phyloP scores from a whole-genome alignment of 2,797 vertebrate genomes.

The Clarias platycephalus region DNA sequence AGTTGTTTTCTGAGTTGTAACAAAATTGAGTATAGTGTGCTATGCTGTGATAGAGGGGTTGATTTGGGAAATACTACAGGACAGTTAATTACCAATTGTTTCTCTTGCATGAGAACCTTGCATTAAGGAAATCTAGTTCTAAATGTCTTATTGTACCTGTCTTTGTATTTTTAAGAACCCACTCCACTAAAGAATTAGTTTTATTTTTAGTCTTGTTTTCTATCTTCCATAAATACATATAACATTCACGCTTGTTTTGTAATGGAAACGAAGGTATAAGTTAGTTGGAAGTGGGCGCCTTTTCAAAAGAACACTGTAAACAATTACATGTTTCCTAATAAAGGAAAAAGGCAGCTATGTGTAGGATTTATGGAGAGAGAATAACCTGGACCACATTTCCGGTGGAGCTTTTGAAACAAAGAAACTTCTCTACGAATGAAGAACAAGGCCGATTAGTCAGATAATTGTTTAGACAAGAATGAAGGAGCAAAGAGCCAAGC shows the following conservation, averaged over 20 bases:
- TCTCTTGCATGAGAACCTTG: conserved; percentile 49
- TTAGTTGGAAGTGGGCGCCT: conserved; percentile 29
- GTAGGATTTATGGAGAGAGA: conserved; percentile 46
- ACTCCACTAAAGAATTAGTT: conserved; percentile 51
- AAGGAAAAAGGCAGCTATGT: conserved; percentile 40
- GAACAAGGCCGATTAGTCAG: conserved; percentile 42
- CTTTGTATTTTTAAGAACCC: conserved; percentile 44
- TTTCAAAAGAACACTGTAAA: conserved; percentile 46
- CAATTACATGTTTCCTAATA: conserved; percentile 51
- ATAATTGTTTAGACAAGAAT: conserved; percentile 48
- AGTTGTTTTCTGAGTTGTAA: neutral
- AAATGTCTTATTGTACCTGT: conserved; percentile 48
- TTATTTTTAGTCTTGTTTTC: conserved; percentile 49
- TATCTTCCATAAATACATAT: conserved; percentile 53
- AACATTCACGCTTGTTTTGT: conserved; percentile 42
- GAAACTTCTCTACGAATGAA: conserved; percentile 26
- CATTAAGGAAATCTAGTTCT: conserved; percentile 37
- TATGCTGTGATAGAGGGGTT: neutral
- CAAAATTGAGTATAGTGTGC: neutral
- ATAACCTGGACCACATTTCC: conserved; percentile 40
- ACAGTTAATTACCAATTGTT: conserved; percentile 47
- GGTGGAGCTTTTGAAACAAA: conserved; percentile 49
- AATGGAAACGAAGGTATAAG: conserved; percentile 29
- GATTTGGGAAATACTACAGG: conserved; percentile 1
- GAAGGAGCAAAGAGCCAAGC: conserved; percentile 19